Evolutionary conservation across 2,113 vertebrate genomes (phyloP).

Genomic region (Ceyx margarethae): DNA sequence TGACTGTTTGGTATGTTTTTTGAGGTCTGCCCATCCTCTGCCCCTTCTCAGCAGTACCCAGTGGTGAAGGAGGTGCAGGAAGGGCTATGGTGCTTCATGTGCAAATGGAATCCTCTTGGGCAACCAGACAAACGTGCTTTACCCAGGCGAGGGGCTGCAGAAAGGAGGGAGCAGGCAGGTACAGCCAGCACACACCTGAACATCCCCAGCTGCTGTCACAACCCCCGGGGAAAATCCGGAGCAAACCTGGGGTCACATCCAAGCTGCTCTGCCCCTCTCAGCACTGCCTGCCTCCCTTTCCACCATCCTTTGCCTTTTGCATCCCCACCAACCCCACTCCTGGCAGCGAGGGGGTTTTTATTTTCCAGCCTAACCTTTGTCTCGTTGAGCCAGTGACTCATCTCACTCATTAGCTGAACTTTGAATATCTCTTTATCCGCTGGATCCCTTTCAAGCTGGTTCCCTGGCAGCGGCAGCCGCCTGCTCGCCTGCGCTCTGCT

Average conservation of each 20-base stretch:
- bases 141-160: background rate
- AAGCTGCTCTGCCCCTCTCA: background rate
- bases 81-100: background rate
- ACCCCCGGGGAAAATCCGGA: background rate
- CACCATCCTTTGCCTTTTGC: background rate
- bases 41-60: fast-evolving
- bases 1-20: background rate
- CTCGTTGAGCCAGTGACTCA: slow-evolving; percentile 77
- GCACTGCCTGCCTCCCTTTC: fast-evolving
- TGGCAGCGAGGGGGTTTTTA: slow-evolving; percentile 29
- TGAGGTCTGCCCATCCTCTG: background rate
- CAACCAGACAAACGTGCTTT: fast-evolving
- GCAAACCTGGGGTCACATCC: background rate
- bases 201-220: fast-evolving
- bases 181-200: fast-evolving
- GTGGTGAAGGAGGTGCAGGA: background rate
- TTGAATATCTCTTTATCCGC: slow-evolving; percentile 70
- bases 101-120: background rate
- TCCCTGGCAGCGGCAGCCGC: slow-evolving; percentile 63
- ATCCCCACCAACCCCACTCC: slow-evolving; percentile 17
- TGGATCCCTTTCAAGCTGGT: slow-evolving; percentile 69
- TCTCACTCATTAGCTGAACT: slow-evolving; percentile 72
- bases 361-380: slow-evolving; percentile 64
- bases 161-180: background rate
- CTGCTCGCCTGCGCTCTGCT: slow-evolving; percentile 22